Base-by-base conservation (phyloP, 2,113 vertebrate species). In the Pygoscelis adeliae region DNA sequence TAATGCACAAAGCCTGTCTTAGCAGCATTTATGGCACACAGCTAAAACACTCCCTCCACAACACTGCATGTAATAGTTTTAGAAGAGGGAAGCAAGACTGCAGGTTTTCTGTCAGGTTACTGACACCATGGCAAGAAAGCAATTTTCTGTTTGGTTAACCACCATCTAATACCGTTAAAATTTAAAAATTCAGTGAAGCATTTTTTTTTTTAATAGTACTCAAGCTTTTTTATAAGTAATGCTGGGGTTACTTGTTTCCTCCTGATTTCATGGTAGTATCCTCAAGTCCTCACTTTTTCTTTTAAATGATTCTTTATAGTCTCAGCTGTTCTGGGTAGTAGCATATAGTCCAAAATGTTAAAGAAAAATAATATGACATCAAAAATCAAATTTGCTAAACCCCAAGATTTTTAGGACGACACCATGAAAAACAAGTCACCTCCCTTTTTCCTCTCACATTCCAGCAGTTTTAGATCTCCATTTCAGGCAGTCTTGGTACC, bases 61-160 rank as follows among this genome's bases (percentile, higher is more conserved):
- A 32, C 0, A 0, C 9, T 8, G 21, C 1, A 0, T 14, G 34
- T 29, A 38, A 38, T 1, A 20, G 27, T 6, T 44, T 18, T 5
- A 56, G 30, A 27, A 13, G 15, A 63, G 20, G 32, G 36, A 34
- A 63, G 32, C 2, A 11, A 23, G 10, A 15, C 21, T 3, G 0
- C 52, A 40, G 36, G 22, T 6, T 1, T 67, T 22, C 19, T 15
- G 17, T 5, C 25, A 50, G 30, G 30, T 70, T 47, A 36, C 59
- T 50, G 47, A 65, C 47, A 94, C 30, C 38, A 38, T 0, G 7
- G 38, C 42, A 73, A 89, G 8, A 65, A 79, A 81, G 56, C 15
- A 53, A 9, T 32, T 70, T 66, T 80, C 66, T 49, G 13, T 69
- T 65, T 14, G 16, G 29, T 40, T 71, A 71, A 58, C 16, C 30